Conservation (phyloP, 2,888 invertebrate species). For the Noctua janthina region DNA sequence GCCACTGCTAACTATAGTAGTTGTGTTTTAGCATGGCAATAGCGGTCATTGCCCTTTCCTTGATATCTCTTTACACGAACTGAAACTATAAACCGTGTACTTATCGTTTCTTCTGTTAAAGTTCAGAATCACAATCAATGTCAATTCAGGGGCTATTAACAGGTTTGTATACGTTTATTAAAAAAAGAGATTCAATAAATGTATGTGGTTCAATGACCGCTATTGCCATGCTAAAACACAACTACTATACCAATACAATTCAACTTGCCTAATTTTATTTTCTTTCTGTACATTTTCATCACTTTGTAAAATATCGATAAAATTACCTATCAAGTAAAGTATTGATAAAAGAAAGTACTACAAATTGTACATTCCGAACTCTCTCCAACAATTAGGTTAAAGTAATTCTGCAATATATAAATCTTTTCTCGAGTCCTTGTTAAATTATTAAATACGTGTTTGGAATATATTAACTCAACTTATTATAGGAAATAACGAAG, state of each 20-base stretch:
- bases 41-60: too few relatives aligned
- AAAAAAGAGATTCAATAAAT: too few relatives aligned
- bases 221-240: too few relatives aligned
- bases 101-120: too few relatives aligned
- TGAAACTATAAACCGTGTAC: too few relatives aligned
- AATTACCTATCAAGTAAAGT: slow-evolving; percentile 3
- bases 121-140: too few relatives aligned
- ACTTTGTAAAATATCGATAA: neutral
- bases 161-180: too few relatives aligned
- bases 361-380: slow-evolving; percentile 34
- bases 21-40: too few relatives aligned
- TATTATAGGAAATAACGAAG: slow-evolving; percentile 55
- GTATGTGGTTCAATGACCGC: too few relatives aligned
- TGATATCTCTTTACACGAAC: too few relatives aligned
- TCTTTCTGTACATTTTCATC: neutral
- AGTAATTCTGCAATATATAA: slow-evolving; percentile 57
- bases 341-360: slow-evolving; percentile 18
- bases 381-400: slow-evolving; percentile 45
- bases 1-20: too few relatives aligned
- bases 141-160: too few relatives aligned
- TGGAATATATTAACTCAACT: slow-evolving; percentile 54
- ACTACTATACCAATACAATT: neutral
- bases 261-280: neutral
- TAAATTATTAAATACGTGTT: slow-evolving; percentile 64
- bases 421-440: slow-evolving; percentile 58